Percentiles rank a stretch among this genome's conserved stretches.
Evolutionary conservation across 2,888 invertebrate genomes (phyloP).

Genomic region (Agriopis leucophaearia): DNA sequence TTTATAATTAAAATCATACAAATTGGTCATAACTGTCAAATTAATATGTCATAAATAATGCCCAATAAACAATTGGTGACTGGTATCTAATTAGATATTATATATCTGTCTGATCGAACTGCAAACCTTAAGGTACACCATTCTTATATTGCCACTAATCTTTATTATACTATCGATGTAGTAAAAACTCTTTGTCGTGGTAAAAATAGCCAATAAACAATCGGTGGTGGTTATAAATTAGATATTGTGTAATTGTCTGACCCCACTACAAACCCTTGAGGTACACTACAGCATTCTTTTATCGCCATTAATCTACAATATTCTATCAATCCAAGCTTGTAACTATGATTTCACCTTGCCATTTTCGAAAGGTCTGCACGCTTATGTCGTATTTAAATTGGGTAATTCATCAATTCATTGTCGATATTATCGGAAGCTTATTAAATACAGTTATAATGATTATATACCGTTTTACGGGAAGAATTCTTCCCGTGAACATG

Average conservation of each 20-base stretch:
- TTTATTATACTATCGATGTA: too few relatives aligned
- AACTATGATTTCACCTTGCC: slow-evolving; percentile 50
- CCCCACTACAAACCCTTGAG: slow-evolving; percentile 32
- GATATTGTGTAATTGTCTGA: slow-evolving; percentile 1
- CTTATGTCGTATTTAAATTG: slow-evolving; percentile 45
- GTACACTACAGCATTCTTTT: slow-evolving; percentile 24
- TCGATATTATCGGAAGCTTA: slow-evolving; percentile 42
- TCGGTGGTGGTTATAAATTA: neutral
- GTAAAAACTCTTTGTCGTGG: neutral
- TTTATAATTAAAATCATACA: too few relatives aligned
- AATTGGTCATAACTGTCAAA: too few relatives aligned
- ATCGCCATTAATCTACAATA: slow-evolving; percentile 28
- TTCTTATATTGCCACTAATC: too few relatives aligned
- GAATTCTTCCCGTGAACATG: too few relatives aligned
- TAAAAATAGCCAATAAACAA: neutral
- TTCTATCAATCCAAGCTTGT: slow-evolving; percentile 30
- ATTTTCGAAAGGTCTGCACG: slow-evolving; percentile 47
- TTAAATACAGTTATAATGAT: too few relatives aligned
- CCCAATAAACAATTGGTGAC: too few relatives aligned
- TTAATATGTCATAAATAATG: too few relatives aligned
- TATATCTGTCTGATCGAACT: too few relatives aligned
- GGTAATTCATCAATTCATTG: slow-evolving; percentile 46
- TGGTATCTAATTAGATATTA: too few relatives aligned
- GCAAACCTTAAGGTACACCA: too few relatives aligned
- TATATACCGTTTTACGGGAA: too few relatives aligned